Evolutionary conservation across 2,797 vertebrate species (phyloP), one percentile per base, ranked within the genome.

Genomic region (Chaunax sp.): DNA sequence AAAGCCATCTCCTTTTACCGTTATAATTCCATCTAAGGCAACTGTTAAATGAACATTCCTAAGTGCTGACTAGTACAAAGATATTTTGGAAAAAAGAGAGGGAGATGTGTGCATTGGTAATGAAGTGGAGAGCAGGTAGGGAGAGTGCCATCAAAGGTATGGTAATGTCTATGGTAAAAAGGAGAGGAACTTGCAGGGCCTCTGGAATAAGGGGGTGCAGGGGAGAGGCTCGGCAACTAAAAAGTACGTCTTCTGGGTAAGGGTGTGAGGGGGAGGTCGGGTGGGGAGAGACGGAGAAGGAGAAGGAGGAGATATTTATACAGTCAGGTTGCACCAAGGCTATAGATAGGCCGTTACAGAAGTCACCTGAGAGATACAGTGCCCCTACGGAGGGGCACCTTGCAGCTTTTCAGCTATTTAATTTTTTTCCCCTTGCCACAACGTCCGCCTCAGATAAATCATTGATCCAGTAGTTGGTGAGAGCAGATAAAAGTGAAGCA

Each of bases 61-160:
- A 91, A 93, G 72, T 92, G 90, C 91, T 92, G 92, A 93, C 89
- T 87, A 85, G 79, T 82, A 90, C 89, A 87, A 89, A 91, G 89
- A 90, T 90, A 87, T 86, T 89, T 80, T 65, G 46, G 85, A 80
- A 69, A 80, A 70, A 14, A 76, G 13, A 75, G 78, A 76, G 72
- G 68, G 73, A 90, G 79, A 80, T 76, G 69, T 67, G 53, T 80
- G 89, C 85, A 90, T 90, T 37, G n/a, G 73, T 84, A 91, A 91
- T 90, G 84, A 92, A 71, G 86, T 71, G 75, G 53, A 78, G 81
- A 77, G 73, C 87, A 87, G 87, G 85, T 88, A 87, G 82, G 73
- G 73, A 10, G 80, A 75, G 70, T 14, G 77, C 41, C 82, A 93
- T 93, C 92, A 94, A 94, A 94, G 90, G 83, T 90, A 93, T 93